A percentile compares a stretch with the other conserved stretches of the same genome.
Conservation (phyloP, 2,113 vertebrate genomes). For the Lepus americanus region DNA sequence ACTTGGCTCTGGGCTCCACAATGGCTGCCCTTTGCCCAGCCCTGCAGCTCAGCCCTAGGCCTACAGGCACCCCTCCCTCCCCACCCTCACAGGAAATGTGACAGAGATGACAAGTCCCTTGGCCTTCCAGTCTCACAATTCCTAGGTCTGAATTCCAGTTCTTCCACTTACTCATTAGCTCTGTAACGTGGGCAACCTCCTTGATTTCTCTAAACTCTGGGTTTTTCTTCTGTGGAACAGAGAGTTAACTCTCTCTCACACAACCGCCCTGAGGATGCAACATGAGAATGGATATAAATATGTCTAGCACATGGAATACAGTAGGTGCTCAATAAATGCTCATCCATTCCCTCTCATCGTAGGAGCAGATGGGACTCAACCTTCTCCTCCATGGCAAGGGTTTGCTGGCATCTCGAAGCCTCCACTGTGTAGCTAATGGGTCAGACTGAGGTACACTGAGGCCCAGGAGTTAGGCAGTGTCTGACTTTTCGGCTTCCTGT, state of each 20-base stretch:
- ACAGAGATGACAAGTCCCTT: not conserved
- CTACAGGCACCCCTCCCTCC: not conserved
- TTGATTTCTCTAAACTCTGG: conserved; percentile 38
- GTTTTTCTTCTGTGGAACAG: not conserved
- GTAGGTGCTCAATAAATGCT: not conserved
- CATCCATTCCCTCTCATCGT: not conserved
- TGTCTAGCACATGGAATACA: not conserved
- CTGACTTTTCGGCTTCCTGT: not conserved
- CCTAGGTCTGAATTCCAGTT: not conserved
- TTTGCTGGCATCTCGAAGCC: not conserved
- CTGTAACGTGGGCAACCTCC: not conserved
- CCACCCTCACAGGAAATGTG: not conserved
- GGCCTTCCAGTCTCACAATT: not conserved
- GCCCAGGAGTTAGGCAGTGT: not conserved
- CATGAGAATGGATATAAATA: not conserved
- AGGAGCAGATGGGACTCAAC: not conserved
- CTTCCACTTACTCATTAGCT: not conserved
- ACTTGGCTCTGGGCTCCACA: not conserved
- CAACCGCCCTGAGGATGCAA: not conserved
- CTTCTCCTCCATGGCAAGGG: not conserved
- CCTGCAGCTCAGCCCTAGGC: not conserved
- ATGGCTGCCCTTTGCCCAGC: not conserved
- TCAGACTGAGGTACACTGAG: not conserved
- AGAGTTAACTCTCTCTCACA: not conserved
- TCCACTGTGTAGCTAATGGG: not conserved